phyloP scores from a whole-genome alignment of 2,797 vertebrate genomes.

The Erethizon dorsatum region DNA sequence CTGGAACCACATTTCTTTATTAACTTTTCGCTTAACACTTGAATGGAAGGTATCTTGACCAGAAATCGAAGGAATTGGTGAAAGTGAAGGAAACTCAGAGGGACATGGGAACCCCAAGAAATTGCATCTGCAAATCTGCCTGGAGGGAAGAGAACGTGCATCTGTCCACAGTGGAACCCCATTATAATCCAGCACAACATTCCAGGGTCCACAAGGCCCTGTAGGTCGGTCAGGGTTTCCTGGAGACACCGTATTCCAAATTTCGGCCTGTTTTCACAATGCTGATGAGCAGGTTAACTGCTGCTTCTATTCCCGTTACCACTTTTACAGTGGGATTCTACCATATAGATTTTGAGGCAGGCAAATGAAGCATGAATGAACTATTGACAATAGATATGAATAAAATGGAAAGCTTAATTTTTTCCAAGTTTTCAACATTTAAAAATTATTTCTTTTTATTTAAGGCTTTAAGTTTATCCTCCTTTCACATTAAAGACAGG shows the following conservation, averaged over 20 bases:
- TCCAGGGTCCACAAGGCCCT: neutral
- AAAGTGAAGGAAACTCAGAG: slow-evolving; percentile 77
- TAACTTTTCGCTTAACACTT: neutral
- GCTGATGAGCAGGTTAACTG: neutral
- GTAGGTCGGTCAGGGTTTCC: neutral
- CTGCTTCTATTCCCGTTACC: neutral
- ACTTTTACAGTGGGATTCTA: neutral
- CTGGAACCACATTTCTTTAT: neutral
- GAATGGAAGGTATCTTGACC: slow-evolving; percentile 59
- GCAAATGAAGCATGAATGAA: slow-evolving; percentile 59
- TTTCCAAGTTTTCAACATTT: slow-evolving; percentile 85
- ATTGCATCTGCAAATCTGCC: slow-evolving; percentile 32
- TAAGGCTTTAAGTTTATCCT: slow-evolving; percentile 90
- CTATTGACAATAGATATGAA: slow-evolving; percentile 56
- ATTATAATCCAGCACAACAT: neutral
- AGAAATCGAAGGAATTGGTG: slow-evolving; percentile 28
- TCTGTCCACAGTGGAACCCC: neutral
- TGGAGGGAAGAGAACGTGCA: slow-evolving; percentile 46
- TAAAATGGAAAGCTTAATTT: slow-evolving; percentile 78
- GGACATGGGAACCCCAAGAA: slow-evolving; percentile 50
- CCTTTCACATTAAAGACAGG: slow-evolving; percentile 86
- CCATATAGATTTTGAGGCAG: slow-evolving; percentile 2
- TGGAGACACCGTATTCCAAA: slow-evolving; percentile 7
- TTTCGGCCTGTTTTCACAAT: neutral
- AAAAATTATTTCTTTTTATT: slow-evolving; percentile 83